Conservation (phyloP, 2,888 invertebrate species). For the Standfussiana lucernea region DNA sequence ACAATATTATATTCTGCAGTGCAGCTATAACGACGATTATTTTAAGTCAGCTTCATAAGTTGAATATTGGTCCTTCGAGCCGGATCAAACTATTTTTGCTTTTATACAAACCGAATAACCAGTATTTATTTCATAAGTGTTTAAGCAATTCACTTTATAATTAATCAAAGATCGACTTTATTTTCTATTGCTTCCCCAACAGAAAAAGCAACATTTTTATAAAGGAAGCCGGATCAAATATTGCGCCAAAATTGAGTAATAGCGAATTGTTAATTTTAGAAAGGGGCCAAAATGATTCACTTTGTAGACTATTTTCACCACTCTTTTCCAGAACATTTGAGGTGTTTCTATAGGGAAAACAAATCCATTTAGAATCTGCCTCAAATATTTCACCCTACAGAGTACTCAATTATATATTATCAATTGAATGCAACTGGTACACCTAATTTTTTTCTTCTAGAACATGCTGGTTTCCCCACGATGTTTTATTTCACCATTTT, state of each 20-base stretch:
- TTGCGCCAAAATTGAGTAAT: neutral
- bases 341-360: neutral
- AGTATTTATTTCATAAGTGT: neutral
- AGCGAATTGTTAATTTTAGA: constrained; percentile 16
- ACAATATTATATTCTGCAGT: constrained; percentile 5
- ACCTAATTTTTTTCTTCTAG: neutral
- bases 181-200: constrained; percentile 1
- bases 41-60: neutral
- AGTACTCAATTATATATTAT: neutral
- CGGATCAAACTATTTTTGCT: neutral
- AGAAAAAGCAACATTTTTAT: neutral
- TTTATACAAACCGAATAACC: neutral
- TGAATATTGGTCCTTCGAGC: constrained; percentile 9
- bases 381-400: neutral
- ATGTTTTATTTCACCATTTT: neutral
- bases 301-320: neutral
- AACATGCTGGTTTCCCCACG: neutral
- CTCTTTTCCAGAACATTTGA: neutral
- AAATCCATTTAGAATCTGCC: neutral
- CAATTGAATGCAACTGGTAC: neutral
- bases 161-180: neutral
- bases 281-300: neutral
- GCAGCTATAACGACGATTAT: neutral
- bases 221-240: constrained; percentile 1
- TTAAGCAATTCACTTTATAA: neutral